These are phyloP conservation scores for Sericinus montela DNA, from an alignment of 2,888 invertebrate species.

Conservation along the genomic window DNA sequence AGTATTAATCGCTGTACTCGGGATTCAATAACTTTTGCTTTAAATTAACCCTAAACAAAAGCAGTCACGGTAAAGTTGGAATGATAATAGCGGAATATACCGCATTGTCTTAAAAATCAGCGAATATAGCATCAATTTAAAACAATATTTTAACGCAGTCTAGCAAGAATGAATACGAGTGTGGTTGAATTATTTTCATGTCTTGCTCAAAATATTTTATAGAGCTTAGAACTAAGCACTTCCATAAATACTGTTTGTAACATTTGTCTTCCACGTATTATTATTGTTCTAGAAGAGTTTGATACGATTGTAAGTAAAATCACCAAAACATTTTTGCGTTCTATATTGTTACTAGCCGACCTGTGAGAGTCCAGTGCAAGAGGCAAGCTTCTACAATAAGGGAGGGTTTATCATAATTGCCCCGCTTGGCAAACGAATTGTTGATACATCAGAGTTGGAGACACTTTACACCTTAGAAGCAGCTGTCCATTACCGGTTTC, in stretches of 20 bases:
- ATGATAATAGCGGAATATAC: conserved; percentile 16
- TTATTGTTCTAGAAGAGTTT: not conserved
- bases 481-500: no score
- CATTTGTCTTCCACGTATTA: not conserved
- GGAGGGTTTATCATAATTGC: no score
- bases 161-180: not conserved
- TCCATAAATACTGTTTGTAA: conserved; percentile 1
- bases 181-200: conserved; percentile 4
- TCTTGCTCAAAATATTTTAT: conserved; percentile 1
- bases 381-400: no score
- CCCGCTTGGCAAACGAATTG: no score
- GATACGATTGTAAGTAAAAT: not conserved
- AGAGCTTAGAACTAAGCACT: not conserved
- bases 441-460: no score
- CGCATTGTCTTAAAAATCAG: conserved; percentile 4
- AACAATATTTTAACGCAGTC: conserved; percentile 6
- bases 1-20: conserved; percentile 15
- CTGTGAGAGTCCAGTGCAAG: no score
- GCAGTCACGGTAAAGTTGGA: conserved; percentile 11
- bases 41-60: conserved; percentile 15
- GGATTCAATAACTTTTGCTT: conserved; percentile 15
- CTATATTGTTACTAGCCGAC: no score
- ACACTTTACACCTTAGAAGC: no score
- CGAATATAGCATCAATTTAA: conserved; percentile 6
- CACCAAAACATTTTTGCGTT: not conserved